Conservation (phyloP, 2,888 invertebrate species). For the Agrochola litura region DNA sequence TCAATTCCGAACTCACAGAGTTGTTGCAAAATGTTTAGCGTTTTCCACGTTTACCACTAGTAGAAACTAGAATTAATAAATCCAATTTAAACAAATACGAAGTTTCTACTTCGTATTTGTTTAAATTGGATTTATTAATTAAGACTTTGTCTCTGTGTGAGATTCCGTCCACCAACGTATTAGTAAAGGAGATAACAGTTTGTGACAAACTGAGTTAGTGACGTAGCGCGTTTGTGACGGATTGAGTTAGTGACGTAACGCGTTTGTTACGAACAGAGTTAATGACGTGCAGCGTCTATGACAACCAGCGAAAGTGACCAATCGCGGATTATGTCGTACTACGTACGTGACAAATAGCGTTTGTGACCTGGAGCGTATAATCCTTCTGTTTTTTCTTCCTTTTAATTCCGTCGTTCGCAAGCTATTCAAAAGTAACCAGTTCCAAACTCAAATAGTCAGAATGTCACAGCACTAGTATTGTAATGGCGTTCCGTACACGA, state of each 20-base stretch:
- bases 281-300: no score
- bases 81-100: no score
- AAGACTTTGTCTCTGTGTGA: no score
- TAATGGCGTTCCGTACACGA: not conserved
- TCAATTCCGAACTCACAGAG: conserved; percentile 49
- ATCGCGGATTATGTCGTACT: no score
- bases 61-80: conserved; percentile 4
- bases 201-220: no score
- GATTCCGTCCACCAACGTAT: not conserved
- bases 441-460: not conserved
- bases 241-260: no score
- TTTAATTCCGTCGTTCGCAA: not conserved
- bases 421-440: not conserved
- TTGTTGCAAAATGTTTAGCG: conserved; percentile 30
- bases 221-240: no score
- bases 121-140: not conserved
- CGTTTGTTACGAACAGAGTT: no score
- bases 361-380: no score
- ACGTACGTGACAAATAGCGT: no score
- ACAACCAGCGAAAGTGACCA: no score
- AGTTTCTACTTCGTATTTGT: conserved; percentile 17
- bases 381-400: not conserved
- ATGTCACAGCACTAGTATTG: not conserved
- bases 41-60: conserved; percentile 20
- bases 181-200: not conserved